Conservation (phyloP, 2,888 invertebrate species). For the Desoria tigrina region DNA sequence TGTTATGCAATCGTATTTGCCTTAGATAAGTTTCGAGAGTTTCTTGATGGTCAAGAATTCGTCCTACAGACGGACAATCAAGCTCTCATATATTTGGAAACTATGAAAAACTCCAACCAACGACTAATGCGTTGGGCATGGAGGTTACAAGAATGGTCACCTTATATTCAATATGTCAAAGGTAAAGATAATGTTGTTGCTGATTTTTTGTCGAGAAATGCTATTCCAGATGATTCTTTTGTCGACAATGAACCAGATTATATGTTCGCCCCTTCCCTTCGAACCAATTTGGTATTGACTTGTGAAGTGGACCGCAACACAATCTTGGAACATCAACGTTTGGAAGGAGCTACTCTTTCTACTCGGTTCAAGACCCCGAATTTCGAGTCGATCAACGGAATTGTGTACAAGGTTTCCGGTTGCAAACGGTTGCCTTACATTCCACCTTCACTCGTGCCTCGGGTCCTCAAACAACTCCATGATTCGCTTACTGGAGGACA, state of each 20-base stretch:
- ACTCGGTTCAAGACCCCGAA: background rate
- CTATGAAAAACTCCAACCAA: constrained; percentile 8
- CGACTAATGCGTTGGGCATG: constrained; percentile 25
- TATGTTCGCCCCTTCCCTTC: constrained; percentile 2
- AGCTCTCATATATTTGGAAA: constrained; percentile 18
- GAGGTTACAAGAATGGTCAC: constrained; percentile 19
- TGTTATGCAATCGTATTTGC: constrained; percentile 4
- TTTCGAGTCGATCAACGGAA: background rate
- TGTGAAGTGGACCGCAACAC: constrained; percentile 1
- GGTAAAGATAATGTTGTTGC: constrained; percentile 20
- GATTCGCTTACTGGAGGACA: constrained; percentile 8
- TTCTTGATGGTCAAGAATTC: constrained; percentile 18
- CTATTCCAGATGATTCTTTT: background rate
- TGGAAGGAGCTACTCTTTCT: background rate
- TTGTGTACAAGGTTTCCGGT: too few relatives aligned
- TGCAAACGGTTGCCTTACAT: background rate
- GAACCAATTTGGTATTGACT: background rate
- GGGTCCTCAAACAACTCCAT: background rate
- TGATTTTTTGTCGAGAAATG: constrained; percentile 22
- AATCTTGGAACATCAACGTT: background rate
- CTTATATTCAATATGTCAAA: constrained; percentile 9
- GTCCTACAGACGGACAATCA: constrained; percentile 10
- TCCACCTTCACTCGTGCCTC: background rate
- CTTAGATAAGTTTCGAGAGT: constrained; percentile 8
- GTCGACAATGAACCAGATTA: background rate